Conservation (phyloP, 2,888 invertebrate species). For the Conistra vaccinii region DNA sequence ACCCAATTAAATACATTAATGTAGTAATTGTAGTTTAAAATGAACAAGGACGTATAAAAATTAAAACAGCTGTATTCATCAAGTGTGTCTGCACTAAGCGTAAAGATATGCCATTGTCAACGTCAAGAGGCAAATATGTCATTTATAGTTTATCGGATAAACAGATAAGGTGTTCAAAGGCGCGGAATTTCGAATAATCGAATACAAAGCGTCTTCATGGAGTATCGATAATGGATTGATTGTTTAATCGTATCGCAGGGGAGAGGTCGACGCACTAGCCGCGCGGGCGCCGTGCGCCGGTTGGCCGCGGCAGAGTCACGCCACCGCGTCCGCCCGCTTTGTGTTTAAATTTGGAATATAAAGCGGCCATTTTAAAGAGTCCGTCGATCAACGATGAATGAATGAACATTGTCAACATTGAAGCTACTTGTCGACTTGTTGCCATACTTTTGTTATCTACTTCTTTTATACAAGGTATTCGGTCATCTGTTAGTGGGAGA, state of each 20-base stretch:
- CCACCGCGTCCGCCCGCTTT: slow-evolving; percentile 78
- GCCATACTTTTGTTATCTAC: slow-evolving; percentile 42
- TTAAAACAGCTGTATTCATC: slow-evolving; percentile 28
- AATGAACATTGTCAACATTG: slow-evolving; percentile 69
- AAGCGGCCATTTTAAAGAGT: slow-evolving; percentile 71
- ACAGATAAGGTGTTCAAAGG: slow-evolving; percentile 43
- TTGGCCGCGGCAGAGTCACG: slow-evolving; percentile 84
- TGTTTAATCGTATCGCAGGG: slow-evolving; percentile 64
- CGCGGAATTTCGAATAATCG: slow-evolving; percentile 47
- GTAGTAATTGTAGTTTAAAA: neutral
- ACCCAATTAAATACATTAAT: slow-evolving; percentile 14
- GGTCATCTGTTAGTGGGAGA: slow-evolving; percentile 37
- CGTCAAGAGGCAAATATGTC: slow-evolving; percentile 12
- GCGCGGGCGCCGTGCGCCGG: slow-evolving; percentile 74
- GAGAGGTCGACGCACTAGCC: slow-evolving; percentile 83
- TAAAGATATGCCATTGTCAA: slow-evolving; percentile 45
- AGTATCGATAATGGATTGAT: slow-evolving; percentile 67
- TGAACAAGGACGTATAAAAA: neutral
- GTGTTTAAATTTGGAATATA: slow-evolving; percentile 87
- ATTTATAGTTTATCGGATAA: slow-evolving; percentile 24
- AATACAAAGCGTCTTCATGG: slow-evolving; percentile 51
- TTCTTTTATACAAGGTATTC: slow-evolving; percentile 46
- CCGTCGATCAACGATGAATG: slow-evolving; percentile 66
- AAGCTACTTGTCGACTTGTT: slow-evolving; percentile 36
- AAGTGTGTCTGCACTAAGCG: slow-evolving; percentile 21